Base-by-base conservation (phyloP, 2,113 vertebrate genomes). In the Microtus ochrogaster region DNA sequence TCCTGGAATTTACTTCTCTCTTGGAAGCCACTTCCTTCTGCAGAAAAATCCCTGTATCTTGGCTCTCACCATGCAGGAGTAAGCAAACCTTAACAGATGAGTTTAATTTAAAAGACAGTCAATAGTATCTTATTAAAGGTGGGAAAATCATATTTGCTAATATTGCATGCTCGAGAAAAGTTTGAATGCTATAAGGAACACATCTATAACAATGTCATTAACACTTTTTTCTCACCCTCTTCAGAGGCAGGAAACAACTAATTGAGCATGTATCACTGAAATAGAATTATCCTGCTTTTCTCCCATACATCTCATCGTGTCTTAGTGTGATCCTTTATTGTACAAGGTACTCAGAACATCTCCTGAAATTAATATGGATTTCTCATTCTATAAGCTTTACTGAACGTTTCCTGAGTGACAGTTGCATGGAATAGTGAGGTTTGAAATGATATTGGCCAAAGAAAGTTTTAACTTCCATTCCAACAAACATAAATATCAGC, bases 61-160 rank as follows among this genome's bases (percentile, higher is more conserved):
- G 83, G 30, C n/a, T 36, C 66, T 96, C 72, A 85, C 94, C 72
- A 79, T 28, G 78, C 79, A 91, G 63, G 91, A 95, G 33, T 93
- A 95, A 96, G 88, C 90, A 96, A 96, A 82, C 65, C 94, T 92
- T 3, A 6, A 96, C 94, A 79, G 16, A 70, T 55, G 82, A 49
- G 74, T 88, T 94, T 92, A 84, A 92, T 93, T 92, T 73, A 7
- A 61, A 93, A 89, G 61, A 87, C 9, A 22, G 86, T 14, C 49
- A 93, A 66, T 89, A 86, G 36, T 92, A 89, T 30, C 47, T 61
- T 84, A 89, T 72, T 70, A 92, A 91, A 82, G n/a, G 3, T 72
- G 3, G 90, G 2, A 10, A 77, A 81, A 95, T 66, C 87, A 41
- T 93, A 44, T n/a, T 92, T 94, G 44, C 30, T 58, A 49, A 63